phyloP scores from a whole-genome alignment of 1,140 invertebrate species.

The Drosophila micromelanica region DNA sequence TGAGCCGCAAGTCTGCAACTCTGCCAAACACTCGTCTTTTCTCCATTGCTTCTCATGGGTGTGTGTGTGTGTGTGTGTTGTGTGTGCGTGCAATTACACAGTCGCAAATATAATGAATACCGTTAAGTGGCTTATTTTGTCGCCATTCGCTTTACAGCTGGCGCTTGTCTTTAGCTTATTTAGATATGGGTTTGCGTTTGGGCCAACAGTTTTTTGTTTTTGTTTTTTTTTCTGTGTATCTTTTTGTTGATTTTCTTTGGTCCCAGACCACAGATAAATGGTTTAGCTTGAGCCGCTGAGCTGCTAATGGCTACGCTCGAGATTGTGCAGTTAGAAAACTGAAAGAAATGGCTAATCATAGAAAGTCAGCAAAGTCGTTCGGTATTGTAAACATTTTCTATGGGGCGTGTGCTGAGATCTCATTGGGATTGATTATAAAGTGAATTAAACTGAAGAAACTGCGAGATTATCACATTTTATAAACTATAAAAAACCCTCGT shows the following conservation, averaged over 20 bases:
- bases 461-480: conserved; percentile 3
- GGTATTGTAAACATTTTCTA: conserved; percentile 49
- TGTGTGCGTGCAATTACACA: conserved; percentile 61
- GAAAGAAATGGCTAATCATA: conserved; percentile 43
- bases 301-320: conserved; percentile 59
- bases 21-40: conserved; percentile 29
- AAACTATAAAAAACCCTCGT: no score
- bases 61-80: conserved; percentile 23
- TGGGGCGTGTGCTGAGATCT: conserved; percentile 62
- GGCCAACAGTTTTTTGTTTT: conserved; percentile 18
- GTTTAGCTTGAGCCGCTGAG: conserved; percentile 28
- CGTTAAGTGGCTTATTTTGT: conserved; percentile 81
- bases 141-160: conserved; percentile 51
- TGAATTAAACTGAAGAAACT: conserved; percentile 17
- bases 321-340: conserved; percentile 66
- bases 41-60: conserved; percentile 6
- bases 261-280: conserved; percentile 28
- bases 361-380: conserved; percentile 42
- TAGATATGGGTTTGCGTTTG: conserved; percentile 51
- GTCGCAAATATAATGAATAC: conserved; percentile 63
- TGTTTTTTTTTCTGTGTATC: conserved; percentile 1
- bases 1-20: conserved; percentile 44
- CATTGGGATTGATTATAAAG: conserved; percentile 38
- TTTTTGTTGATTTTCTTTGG: conserved; percentile 26
- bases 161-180: conserved; percentile 42